phyloP scores from a whole-genome alignment of 2,888 invertebrate genomes.

The Deilephila porcellus region DNA sequence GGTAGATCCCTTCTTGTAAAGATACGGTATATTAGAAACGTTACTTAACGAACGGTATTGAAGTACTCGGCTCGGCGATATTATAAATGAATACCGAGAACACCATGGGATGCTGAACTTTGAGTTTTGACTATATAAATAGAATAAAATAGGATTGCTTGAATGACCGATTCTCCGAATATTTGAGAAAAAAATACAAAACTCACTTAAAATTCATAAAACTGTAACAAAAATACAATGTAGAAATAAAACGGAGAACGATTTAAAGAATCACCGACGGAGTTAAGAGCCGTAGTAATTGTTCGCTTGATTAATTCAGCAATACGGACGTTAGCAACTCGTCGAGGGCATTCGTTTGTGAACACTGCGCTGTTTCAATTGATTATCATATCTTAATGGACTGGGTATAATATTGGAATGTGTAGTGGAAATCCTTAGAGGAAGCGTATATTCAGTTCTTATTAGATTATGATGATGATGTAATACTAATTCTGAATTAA shows the following conservation, averaged over 20 bases:
- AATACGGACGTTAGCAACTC: slow-evolving; percentile 39
- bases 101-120: no score
- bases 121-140: background rate
- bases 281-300: slow-evolving; percentile 68
- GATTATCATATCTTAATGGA: slow-evolving; percentile 1
- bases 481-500: no score
- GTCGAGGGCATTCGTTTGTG: background rate
- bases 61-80: no score
- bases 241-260: slow-evolving; percentile 28
- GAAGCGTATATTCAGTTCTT: background rate
- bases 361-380: background rate
- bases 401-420: background rate
- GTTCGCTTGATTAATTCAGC: slow-evolving; percentile 76
- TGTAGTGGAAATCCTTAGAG: background rate
- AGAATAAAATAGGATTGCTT: background rate
- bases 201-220: background rate
- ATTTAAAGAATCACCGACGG: slow-evolving; percentile 33
- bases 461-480: no score
- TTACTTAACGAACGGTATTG: no score
- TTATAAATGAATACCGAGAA: no score
- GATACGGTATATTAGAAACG: no score
- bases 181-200: background rate
- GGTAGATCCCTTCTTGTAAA: no score
- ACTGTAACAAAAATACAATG: slow-evolving; percentile 21
- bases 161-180: background rate